A percentile compares a stretch with the other conserved stretches of the same genome.
Conservation (phyloP, 1,140 invertebrate species). For the Neodiprion fabricii region DNA sequence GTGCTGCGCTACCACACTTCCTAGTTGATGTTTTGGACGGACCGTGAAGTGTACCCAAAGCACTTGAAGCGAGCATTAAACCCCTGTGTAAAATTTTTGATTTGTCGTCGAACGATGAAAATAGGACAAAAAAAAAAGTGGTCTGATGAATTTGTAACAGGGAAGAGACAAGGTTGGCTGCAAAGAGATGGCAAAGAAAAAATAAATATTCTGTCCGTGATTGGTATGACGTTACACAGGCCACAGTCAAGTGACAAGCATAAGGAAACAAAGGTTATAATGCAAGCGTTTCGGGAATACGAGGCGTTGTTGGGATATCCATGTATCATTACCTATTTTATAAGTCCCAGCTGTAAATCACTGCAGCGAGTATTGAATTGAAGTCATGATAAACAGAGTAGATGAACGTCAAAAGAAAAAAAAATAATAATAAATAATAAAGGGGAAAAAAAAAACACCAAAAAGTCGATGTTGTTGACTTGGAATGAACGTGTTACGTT, state of each 20-base stretch:
- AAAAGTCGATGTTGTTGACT: constrained; percentile 40
- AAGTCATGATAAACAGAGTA: constrained; percentile 42
- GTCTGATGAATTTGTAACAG: background rate
- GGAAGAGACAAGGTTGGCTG: too few relatives aligned
- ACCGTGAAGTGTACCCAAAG: too few relatives aligned
- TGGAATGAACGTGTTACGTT: constrained; percentile 22
- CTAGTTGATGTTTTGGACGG: too few relatives aligned
- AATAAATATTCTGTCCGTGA: background rate
- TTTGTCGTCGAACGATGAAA: background rate
- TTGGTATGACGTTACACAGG: constrained; percentile 4
- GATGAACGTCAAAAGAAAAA: constrained; percentile 25
- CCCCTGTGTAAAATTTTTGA: background rate
- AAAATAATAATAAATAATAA: background rate
- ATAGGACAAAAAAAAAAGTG: background rate
- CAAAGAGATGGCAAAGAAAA: background rate
- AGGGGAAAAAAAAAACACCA: constrained; percentile 35
- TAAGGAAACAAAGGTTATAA: constrained; percentile 42
- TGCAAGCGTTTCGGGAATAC: constrained; percentile 25
- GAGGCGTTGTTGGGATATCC: constrained; percentile 8
- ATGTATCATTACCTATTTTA: constrained; percentile 35
- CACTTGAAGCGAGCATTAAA: background rate
- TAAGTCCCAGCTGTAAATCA: constrained; percentile 33
- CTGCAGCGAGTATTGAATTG: constrained; percentile 26
- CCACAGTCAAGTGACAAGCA: constrained; percentile 26
- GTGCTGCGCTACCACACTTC: too few relatives aligned